These are phyloP conservation scores for Lasioglossum figueresi DNA, from an alignment of 2,888 invertebrate species.

Conservation along the genomic window DNA sequence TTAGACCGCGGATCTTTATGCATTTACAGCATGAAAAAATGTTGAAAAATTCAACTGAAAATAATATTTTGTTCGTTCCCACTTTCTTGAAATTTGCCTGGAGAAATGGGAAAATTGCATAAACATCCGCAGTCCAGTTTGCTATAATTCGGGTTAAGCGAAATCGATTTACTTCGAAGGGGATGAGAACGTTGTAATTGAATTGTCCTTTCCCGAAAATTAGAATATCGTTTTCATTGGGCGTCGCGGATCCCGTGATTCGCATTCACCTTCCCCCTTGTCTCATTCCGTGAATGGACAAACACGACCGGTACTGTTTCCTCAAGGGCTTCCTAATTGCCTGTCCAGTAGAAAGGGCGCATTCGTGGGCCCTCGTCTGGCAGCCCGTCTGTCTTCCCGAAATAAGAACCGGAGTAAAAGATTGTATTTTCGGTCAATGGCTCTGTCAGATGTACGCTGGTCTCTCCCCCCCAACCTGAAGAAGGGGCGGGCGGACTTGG, in stretches of 20 bases:
- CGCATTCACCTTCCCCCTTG: conserved; percentile 25
- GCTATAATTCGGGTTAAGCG: background rate
- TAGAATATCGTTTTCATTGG: conserved; percentile 9
- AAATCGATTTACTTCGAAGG: background rate
- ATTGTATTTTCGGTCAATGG: conserved; percentile 76
- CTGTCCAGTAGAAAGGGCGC: conserved; percentile 62
- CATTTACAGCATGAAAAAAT: too few relatives aligned
- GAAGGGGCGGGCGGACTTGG: conserved; percentile 63
- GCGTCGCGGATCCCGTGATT: conserved; percentile 23
- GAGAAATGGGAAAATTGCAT: too few relatives aligned
- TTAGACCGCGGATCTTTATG: too few relatives aligned
- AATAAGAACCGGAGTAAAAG: conserved; percentile 70
- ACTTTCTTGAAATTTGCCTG: too few relatives aligned
- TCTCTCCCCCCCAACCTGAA: conserved; percentile 44
- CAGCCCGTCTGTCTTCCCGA: conserved; percentile 64
- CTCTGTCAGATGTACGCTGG: conserved; percentile 74
- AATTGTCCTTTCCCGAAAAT: background rate
- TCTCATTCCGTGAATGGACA: conserved; percentile 45
- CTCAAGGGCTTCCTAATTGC: conserved; percentile 64
- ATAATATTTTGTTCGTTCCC: too few relatives aligned
- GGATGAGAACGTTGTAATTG: background rate
- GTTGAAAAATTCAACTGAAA: too few relatives aligned
- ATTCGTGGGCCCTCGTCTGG: conserved; percentile 54
- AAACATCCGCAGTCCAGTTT: too few relatives aligned
- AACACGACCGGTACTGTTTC: conserved; percentile 48